A percentile compares a stretch with the other conserved stretches of the same genome.
Evolutionary conservation across 2,888 invertebrate genomes (phyloP).

Genomic region (Dryomyza anilis): DNA sequence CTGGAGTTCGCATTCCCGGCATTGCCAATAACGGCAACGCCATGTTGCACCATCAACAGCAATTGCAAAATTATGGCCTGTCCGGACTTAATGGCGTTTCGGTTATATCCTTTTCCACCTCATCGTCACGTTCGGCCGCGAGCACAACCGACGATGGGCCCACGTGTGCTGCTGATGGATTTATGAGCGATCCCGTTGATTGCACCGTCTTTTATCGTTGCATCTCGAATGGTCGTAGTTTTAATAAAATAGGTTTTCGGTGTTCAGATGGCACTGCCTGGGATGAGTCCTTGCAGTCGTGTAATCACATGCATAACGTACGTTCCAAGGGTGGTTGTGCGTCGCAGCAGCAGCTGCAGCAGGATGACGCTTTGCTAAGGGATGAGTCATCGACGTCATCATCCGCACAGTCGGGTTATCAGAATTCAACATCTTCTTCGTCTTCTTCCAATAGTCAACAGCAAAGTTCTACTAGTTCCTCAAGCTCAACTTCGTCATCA

Average conservation of each 20-base stretch:
- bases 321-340: conserved; percentile 66
- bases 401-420: conserved; percentile 46
- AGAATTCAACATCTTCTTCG: conserved; percentile 33
- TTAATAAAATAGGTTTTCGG: conserved; percentile 71
- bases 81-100: conserved; percentile 57
- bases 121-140: conserved; percentile 49
- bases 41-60: conserved; percentile 40
- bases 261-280: conserved; percentile 80
- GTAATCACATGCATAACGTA: conserved; percentile 71
- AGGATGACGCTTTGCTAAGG: conserved; percentile 35
- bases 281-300: conserved; percentile 72
- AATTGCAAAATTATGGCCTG: conserved; percentile 52
- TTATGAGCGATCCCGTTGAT: conserved; percentile 70
- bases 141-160: conserved; percentile 41
- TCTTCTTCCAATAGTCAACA: background rate
- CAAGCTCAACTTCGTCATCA: conserved; percentile 26
- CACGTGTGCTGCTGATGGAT: conserved; percentile 71
- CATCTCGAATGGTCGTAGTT: conserved; percentile 68
- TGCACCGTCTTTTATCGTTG: conserved; percentile 81
- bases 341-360: conserved; percentile 28
- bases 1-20: conserved; percentile 36
- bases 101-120: conserved; percentile 57
- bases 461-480: conserved; percentile 15
- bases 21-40: conserved; percentile 39
- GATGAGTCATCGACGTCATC: conserved; percentile 43